Conservation (phyloP, 2,113 vertebrate genomes). For the Myrmecophaga tridactyla region DNA sequence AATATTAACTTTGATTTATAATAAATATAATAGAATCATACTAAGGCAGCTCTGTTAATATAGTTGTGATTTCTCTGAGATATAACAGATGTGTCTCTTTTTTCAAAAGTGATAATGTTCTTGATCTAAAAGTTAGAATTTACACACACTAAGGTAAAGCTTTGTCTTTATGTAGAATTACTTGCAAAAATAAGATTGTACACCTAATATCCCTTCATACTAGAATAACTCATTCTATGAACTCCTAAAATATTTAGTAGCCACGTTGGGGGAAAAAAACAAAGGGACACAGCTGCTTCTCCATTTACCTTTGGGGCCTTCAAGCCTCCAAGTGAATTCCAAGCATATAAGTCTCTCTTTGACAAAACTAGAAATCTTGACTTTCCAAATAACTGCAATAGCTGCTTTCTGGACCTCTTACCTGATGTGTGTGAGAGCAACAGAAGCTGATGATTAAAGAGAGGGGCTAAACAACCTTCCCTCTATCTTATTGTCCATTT, state of each 20-base stretch:
- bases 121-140: not conserved
- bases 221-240: not conserved
- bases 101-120: not conserved
- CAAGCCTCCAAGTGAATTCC: not conserved
- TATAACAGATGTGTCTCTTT: not conserved
- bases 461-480: not conserved
- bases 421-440: not conserved
- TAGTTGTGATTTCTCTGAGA: not conserved
- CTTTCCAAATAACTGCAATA: not conserved
- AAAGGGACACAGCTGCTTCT: not conserved
- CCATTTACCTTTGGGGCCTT: not conserved
- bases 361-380: not conserved
- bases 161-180: not conserved
- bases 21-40: constrained; percentile 7
- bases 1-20: not conserved
- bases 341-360: not conserved
- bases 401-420: not conserved
- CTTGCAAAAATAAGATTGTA: constrained; percentile 20
- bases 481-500: not conserved
- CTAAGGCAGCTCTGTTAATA: constrained; percentile 6
- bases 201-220: not conserved
- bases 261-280: not conserved
- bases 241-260: not conserved
- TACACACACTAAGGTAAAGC: not conserved
- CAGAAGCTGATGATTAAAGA: not conserved